Base-by-base conservation (phyloP, 2,797 vertebrate species). In the Thaleichthys pacificus region DNA sequence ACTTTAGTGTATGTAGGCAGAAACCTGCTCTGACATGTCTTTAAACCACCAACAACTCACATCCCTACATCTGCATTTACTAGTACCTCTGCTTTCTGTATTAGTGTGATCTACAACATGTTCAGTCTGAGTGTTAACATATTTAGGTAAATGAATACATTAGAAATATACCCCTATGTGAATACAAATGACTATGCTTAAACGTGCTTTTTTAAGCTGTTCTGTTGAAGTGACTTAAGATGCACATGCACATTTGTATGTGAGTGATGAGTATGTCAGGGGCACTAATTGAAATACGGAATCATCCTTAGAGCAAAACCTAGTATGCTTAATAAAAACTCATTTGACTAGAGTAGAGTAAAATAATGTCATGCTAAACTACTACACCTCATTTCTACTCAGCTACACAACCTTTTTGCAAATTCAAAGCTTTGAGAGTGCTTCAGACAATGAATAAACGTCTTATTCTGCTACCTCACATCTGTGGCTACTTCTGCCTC, bases 401-500 rank as follows among this genome's bases (percentile, higher is more conserved):
- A 11, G 38, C 38, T 42, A 65, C 22, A 35, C 62, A 65, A 22
- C 0, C 4, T 42, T 65, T 65, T 42, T 35, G 11, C 58, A 26
- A 28, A 62, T 19, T 21, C 62, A 38, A 35, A 64, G 19, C 47
- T 67, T 67, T 54, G 35, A 67, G 65, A 68, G 32, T 11, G 19
- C 15, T 57, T 64, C 47, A 62, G 42, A 69, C 69, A 66, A 75
- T 26, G 21, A 62, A 61, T 42, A 42, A 42, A 54, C 21, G 14
- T 67, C 17, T 21, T 70, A 71, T 72, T n/a, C 32, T 57, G 54
- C 60, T 26, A 51, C 21, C 38, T 57, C 35, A 68, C 32, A 76
- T 84, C 54, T 82, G 74, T 5, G 54, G 22, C 69, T 63, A 64
- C 1, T 5, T 70, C 63, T 76, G 65, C 71, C 62, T 77, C 72